A percentile compares a stretch with the other conserved stretches of the same genome.
phyloP scores from a whole-genome alignment of 2,888 invertebrate species.

The Rhogogaster chlorosoma region DNA sequence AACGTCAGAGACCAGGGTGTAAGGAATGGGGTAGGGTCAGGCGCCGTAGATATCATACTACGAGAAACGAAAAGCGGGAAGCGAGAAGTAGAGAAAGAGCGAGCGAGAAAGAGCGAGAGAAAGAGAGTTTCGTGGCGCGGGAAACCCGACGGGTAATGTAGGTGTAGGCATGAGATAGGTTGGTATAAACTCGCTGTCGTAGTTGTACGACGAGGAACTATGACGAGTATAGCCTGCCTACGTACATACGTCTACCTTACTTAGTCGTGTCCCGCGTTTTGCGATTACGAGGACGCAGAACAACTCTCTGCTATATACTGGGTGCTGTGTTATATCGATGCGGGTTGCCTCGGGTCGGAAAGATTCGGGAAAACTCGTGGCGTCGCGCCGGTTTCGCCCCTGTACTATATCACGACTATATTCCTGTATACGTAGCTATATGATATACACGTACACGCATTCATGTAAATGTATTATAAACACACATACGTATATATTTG shows the following conservation, averaged over 20 bases:
- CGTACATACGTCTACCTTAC: background rate
- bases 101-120: background rate
- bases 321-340: constrained; percentile 62
- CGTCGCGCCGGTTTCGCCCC: background rate
- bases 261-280: constrained; percentile 51
- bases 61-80: constrained; percentile 56
- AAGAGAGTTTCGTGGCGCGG: background rate
- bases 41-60: constrained; percentile 25
- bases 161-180: background rate
- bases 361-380: constrained; percentile 55
- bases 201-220: background rate
- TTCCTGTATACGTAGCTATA: background rate
- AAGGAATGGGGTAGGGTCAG: background rate
- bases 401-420: background rate
- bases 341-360: constrained; percentile 51
- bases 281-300: constrained; percentile 54
- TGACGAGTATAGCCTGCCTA: background rate
- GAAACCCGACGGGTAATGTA: background rate
- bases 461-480: background rate
- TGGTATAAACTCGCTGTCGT: background rate
- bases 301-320: constrained; percentile 9
- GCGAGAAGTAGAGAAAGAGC: background rate
- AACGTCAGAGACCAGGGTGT: background rate
- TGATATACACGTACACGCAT: background rate
- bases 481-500: background rate